A percentile compares a stretch with the other conserved stretches of the same genome.
phyloP scores from a whole-genome alignment of 92 coral and sea anemone genomes.

The Siderastrea siderea region DNA sequence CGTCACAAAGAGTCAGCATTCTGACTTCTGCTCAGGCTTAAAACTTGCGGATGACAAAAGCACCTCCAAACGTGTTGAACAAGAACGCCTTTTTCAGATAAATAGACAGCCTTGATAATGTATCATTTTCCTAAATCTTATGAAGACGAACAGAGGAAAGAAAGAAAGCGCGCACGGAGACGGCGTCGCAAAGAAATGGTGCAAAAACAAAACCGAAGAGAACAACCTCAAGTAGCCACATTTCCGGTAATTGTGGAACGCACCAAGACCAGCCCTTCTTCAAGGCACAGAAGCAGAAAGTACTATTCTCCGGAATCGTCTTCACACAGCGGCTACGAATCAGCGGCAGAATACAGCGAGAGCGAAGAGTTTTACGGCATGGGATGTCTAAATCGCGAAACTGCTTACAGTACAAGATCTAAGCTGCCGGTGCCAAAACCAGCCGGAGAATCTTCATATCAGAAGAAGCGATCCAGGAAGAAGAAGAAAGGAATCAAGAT shows the following conservation, averaged over 20 bases:
- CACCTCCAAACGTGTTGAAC: neutral
- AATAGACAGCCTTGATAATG: neutral
- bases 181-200: slow-evolving; percentile 44
- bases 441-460: slow-evolving; percentile 4
- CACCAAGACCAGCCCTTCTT: slow-evolving; percentile 34
- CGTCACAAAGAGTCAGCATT: slow-evolving; percentile 31
- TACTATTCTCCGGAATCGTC: slow-evolving; percentile 52
- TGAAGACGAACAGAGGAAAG: slow-evolving; percentile 44
- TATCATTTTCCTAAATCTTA: slow-evolving; percentile 40
- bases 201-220: slow-evolving; percentile 29
- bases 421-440: slow-evolving; percentile 24
- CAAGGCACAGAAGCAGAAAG: slow-evolving; percentile 49
- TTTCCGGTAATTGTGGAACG: slow-evolving; percentile 73
- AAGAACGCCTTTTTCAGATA: neutral
- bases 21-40: neutral
- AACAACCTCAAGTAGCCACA: slow-evolving; percentile 42
- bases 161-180: slow-evolving; percentile 52
- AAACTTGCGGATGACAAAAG: too few relatives aligned
- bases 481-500: slow-evolving; percentile 15
- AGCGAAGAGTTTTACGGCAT: slow-evolving; percentile 32
- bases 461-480: slow-evolving; percentile 20
- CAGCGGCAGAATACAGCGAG: slow-evolving; percentile 53
- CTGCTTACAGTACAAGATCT: neutral
- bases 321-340: slow-evolving; percentile 48
- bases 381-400: slow-evolving; percentile 28